These are phyloP conservation scores for Metacarcinus magister DNA, from an alignment of 2,888 invertebrate species.

Conservation along the genomic window DNA sequence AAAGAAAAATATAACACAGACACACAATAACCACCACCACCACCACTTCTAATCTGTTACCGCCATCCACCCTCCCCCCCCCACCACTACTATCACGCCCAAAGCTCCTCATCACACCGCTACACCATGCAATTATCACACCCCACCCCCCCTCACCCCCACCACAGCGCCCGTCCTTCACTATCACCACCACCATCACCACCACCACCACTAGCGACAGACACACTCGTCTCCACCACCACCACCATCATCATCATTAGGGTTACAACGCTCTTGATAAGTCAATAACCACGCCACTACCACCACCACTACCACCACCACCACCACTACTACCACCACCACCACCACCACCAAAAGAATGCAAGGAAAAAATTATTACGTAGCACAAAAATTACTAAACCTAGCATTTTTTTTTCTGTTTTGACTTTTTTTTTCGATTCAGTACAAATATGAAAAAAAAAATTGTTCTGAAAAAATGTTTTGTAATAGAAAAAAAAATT, in stretches of 20 bases:
- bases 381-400: too few relatives aligned
- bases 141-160: neutral
- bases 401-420: too few relatives aligned
- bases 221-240: conserved; percentile 1
- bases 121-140: conserved; percentile 9
- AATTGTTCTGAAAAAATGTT: too few relatives aligned
- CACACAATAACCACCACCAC: neutral
- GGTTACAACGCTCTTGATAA: neutral
- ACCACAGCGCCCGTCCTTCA: neutral
- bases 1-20: too few relatives aligned
- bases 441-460: too few relatives aligned
- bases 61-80: neutral
- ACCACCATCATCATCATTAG: neutral
- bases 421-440: too few relatives aligned
- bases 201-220: neutral
- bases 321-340: neutral
- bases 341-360: conserved; percentile 3
- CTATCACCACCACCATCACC: conserved; percentile 23
- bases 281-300: too few relatives aligned
- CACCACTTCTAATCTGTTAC: conserved; percentile 22
- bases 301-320: too few relatives aligned
- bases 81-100: neutral
- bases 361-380: neutral
- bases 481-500: too few relatives aligned
- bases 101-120: neutral